Evolutionary conservation across 2,113 vertebrate species (phyloP), one percentile per base, ranked within the genome.

Genomic region (Cichladusa arquata): DNA sequence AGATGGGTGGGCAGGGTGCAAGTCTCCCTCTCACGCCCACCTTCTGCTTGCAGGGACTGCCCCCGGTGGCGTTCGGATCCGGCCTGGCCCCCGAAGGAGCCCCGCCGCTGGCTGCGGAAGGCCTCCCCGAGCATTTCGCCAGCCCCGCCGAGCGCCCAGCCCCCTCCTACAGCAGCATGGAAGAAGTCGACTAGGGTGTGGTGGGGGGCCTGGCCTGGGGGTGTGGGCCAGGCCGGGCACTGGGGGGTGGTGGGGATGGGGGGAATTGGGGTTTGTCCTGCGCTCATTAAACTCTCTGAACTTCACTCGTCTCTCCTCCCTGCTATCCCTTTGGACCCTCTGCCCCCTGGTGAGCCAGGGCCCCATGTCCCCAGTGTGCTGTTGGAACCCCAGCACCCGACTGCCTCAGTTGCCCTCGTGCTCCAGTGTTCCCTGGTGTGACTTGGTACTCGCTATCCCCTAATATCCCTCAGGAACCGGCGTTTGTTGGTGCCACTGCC

Each of bases 141-240:
- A 98, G 98, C 97, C 88, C 99, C 2, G 94, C 98, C 19, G 99
- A 99, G 90, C 98, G 96, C 88, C 97, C 98, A 8, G 92, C 98
- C 48, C 98, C 99, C 19, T 99, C 99, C 87, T 99, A 99, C 98
- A 99, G 99, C 98, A 99, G 99, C 98, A 99, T 99, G 99, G 99
- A 99, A 97, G 99, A 99, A 97, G 99, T 99, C 97, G 99, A 99
- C 98, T 99, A 97, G 96, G 88, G 61, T 20, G 9, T 61, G 2
- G 6, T 2, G 29, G 86, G 73, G 48, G 9, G 10, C 73, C 92
- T 45, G 82, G 48, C 86, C 33, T 11, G 65, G 42, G 67, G 51
- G 22, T 50, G 84, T 7, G 31, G 85, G 48, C 51, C 9, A 65
- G 93, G 47, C 65, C 3, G 8, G 64, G 88, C 74, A 56, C 50